phyloP scores from a whole-genome alignment of 2,888 invertebrate genomes.

The Xestoiulus laeticollis region DNA sequence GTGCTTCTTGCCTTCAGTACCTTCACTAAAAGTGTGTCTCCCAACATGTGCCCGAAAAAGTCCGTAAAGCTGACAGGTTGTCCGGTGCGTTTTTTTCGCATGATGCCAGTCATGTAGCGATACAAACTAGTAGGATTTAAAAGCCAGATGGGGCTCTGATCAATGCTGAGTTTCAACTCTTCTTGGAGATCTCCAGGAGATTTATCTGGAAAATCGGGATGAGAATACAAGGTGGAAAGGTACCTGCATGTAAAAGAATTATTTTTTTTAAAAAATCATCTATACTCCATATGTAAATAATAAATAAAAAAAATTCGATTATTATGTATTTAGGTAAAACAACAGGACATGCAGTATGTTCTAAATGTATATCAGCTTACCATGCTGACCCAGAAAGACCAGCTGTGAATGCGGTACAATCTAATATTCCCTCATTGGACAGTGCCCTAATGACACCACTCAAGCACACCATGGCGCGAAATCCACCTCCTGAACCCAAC shows the following conservation, averaged over 20 bases:
- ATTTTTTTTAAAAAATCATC: not conserved
- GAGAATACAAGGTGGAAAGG: constrained; percentile 65
- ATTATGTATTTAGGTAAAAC: not conserved
- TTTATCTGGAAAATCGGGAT: constrained; percentile 64
- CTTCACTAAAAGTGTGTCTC: constrained; percentile 64
- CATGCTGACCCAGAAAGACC: constrained; percentile 66
- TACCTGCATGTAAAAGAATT: constrained; percentile 61
- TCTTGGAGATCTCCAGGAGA: constrained; percentile 62
- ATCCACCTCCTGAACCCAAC: constrained; percentile 67
- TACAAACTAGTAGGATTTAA: constrained; percentile 61
- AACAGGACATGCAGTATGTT: not conserved
- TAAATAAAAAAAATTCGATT: not conserved
- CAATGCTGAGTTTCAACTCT: constrained; percentile 63
- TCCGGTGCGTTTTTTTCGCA: constrained; percentile 63
- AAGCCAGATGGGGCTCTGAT: constrained; percentile 62
- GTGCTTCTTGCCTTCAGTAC: constrained; percentile 59
- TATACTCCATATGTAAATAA: not conserved
- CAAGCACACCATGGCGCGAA: constrained; percentile 65
- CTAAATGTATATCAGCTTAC: constrained; percentile 59
- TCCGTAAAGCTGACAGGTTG: constrained; percentile 67
- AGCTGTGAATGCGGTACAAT: constrained; percentile 64
- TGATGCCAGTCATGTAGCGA: constrained; percentile 62
- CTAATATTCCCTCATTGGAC: constrained; percentile 63
- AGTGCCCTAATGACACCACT: constrained; percentile 65
- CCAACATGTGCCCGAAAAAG: constrained; percentile 66